Conservation (phyloP, 1,140 invertebrate genomes). For the Potamilus streckersoni region DNA sequence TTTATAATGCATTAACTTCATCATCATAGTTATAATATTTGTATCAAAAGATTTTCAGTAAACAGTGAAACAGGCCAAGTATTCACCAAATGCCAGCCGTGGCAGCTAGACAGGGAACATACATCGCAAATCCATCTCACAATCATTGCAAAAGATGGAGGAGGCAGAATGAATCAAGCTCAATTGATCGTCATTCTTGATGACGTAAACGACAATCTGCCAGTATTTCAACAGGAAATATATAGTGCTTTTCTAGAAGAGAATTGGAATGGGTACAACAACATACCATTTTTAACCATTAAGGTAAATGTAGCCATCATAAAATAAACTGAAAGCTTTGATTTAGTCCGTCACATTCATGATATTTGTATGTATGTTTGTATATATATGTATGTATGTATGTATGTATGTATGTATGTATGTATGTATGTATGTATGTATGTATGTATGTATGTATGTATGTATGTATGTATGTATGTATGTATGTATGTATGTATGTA, state of each 20-base stretch:
- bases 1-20: too few species aligned
- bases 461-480: background rate
- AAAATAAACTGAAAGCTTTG: background rate
- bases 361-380: too few species aligned
- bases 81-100: background rate
- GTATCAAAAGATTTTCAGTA: slow-evolving; percentile 8
- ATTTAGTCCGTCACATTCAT: background rate
- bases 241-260: slow-evolving; percentile 1
- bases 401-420: too few species aligned
- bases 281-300: background rate
- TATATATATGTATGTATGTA: too few species aligned
- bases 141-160: slow-evolving; percentile 3
- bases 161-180: background rate
- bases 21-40: background rate
- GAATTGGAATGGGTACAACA: background rate
- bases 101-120: slow-evolving; percentile 7
- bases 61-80: slow-evolving; percentile 5
- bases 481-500: background rate
- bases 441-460: too few species aligned
- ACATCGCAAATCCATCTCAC: slow-evolving; percentile 8
- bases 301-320: background rate
- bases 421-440: too few species aligned
- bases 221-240: background rate
- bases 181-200: background rate
- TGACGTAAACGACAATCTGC: slow-evolving; percentile 19